Conservation (phyloP, 2,113 vertebrate genomes). For the Mesocricetus auratus region DNA sequence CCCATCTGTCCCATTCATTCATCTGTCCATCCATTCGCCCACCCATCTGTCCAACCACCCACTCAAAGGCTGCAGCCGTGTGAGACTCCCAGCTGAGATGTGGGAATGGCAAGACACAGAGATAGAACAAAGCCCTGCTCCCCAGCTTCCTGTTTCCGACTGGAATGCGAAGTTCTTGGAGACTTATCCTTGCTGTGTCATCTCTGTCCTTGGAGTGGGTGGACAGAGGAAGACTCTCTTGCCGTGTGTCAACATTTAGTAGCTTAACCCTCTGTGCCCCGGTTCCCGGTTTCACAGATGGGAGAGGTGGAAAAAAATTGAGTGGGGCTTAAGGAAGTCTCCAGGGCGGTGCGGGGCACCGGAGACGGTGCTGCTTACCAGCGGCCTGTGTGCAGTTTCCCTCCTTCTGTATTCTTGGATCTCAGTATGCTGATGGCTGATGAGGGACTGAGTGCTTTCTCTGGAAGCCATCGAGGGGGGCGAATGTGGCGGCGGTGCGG, state of each 20-base stretch:
- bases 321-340: not conserved
- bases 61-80: fast-evolving
- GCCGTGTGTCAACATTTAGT: not conserved
- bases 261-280: not conserved
- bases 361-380: fast-evolving
- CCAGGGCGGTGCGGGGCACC: not conserved
- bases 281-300: fast-evolving
- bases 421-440: not conserved
- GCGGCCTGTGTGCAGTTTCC: fast-evolving
- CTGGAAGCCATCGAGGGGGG: not conserved
- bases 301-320: fast-evolving
- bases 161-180: not conserved
- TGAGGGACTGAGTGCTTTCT: not conserved
- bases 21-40: fast-evolving
- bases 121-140: not conserved
- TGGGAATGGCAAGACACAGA: not conserved
- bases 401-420: not conserved
- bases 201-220: fast-evolving
- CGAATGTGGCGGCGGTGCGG: fast-evolving
- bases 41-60: fast-evolving
- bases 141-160: fast-evolving
- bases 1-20: too few species aligned
- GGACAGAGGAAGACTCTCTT: not conserved
- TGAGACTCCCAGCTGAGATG: not conserved
- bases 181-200: not conserved